These are phyloP conservation scores for Drosophila neotestacea DNA, from an alignment of 2,888 invertebrate genomes.

Conservation along the genomic window DNA sequence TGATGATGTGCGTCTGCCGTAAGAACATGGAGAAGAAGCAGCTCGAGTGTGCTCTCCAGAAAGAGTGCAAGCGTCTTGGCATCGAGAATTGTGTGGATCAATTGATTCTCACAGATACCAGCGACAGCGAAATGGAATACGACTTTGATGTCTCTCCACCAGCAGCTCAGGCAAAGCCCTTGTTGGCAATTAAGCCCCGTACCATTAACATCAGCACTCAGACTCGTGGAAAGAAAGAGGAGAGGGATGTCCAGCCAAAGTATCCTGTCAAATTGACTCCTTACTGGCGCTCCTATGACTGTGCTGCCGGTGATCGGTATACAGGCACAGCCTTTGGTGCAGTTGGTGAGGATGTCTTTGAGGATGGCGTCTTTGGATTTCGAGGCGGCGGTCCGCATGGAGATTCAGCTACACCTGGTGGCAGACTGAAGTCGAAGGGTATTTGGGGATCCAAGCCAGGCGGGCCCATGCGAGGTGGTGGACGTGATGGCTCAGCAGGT, in stretches of 20 bases:
- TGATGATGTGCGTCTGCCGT: conserved; percentile 82
- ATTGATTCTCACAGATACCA: conserved; percentile 81
- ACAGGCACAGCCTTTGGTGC: conserved; percentile 54
- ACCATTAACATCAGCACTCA: conserved; percentile 88
- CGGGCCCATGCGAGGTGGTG: conserved; percentile 29
- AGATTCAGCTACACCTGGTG: background rate
- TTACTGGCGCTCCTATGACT: conserved; percentile 73
- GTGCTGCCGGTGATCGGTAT: conserved; percentile 70
- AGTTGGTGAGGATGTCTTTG: conserved; percentile 45
- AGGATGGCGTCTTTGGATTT: conserved; percentile 63
- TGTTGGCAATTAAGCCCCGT: conserved; percentile 85
- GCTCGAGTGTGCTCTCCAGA: conserved; percentile 86
- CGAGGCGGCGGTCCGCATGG: conserved; percentile 60
- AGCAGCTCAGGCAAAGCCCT: conserved; percentile 87
- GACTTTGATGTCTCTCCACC: conserved; percentile 90
- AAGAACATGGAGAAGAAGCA: conserved; percentile 83
- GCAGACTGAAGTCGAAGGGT: conserved; percentile 5
- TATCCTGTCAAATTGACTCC: conserved; percentile 62
- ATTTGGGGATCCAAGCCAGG: conserved; percentile 28
- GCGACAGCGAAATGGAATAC: conserved; percentile 87
- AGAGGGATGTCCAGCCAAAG: conserved; percentile 78
- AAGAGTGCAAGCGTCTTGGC: conserved; percentile 81
- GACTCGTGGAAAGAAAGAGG: conserved; percentile 85
- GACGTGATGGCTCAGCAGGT: conserved; percentile 12
- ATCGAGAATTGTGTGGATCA: conserved; percentile 71